Percentiles rank a stretch among this genome's conserved stretches.
phyloP scores from a whole-genome alignment of 2,888 invertebrate genomes.

The Trichacis sp. region DNA sequence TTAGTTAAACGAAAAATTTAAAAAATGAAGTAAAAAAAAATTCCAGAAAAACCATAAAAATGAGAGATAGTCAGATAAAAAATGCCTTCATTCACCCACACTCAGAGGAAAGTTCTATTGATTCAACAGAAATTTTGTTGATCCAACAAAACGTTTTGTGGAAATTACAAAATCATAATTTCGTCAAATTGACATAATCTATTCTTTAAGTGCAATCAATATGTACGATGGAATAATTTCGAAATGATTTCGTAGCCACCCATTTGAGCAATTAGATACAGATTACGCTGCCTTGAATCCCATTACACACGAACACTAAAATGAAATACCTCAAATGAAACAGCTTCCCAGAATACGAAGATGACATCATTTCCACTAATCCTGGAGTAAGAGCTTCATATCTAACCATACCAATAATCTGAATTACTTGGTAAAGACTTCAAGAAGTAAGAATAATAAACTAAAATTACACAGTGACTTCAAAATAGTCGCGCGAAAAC shows the following conservation, averaged over 20 bases:
- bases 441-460: not conserved
- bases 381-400: not conserved
- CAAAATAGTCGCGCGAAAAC: not conserved
- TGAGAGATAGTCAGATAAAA: no score
- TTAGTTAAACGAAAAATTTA: no score
- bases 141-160: no score
- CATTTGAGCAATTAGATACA: not conserved
- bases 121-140: no score
- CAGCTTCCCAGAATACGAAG: not conserved
- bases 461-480: not conserved
- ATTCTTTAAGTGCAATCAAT: no score
- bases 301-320: not conserved
- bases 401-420: not conserved
- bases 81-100: no score
- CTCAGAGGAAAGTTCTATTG: no score
- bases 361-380: conserved; percentile 1
- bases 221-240: not conserved
- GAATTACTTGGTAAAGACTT: not conserved
- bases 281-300: not conserved
- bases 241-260: not conserved
- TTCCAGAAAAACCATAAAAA: no score
- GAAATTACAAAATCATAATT: no score
- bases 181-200: no score
- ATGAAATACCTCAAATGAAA: not conserved
- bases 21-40: no score